Conservation (phyloP, 2,113 vertebrate species). For the Aspiorhynchus laticeps region DNA sequence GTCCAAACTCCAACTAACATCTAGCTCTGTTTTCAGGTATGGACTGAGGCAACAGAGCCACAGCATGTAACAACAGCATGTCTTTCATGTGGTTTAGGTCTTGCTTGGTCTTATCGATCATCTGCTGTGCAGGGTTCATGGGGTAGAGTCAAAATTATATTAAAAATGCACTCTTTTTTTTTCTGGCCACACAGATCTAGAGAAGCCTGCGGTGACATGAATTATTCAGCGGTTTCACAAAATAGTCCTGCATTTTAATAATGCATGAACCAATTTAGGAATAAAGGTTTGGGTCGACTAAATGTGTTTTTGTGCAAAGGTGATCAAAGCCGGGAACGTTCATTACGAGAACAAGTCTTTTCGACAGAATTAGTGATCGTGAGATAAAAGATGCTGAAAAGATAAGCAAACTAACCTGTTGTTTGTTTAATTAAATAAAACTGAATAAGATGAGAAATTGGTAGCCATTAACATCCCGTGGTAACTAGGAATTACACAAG, state of each 20-base stretch:
- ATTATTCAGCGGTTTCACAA: slow-evolving; percentile 74
- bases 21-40: slow-evolving; percentile 19
- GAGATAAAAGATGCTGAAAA: not conserved
- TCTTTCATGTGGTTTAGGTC: slow-evolving; percentile 26
- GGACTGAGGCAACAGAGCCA: not conserved
- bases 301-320: slow-evolving; percentile 30
- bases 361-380: not conserved
- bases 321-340: slow-evolving; percentile 22
- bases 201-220: slow-evolving; percentile 67
- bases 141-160: slow-evolving; percentile 45
- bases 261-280: slow-evolving; percentile 52
- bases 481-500: too few relatives aligned
- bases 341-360: not conserved
- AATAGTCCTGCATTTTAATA: slow-evolving; percentile 72
- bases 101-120: not conserved
- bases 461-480: too few relatives aligned
- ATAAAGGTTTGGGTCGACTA: not conserved
- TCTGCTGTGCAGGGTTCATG: slow-evolving; percentile 5
- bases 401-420: not conserved
- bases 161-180: slow-evolving; percentile 36
- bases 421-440: not conserved
- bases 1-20: slow-evolving; percentile 6
- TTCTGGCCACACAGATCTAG: slow-evolving; percentile 58
- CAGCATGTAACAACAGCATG: not conserved
- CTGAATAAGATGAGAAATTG: not conserved